Evolutionary conservation across 2,113 vertebrate species (phyloP).

Genomic region (Pachypanchax playfairii): DNA sequence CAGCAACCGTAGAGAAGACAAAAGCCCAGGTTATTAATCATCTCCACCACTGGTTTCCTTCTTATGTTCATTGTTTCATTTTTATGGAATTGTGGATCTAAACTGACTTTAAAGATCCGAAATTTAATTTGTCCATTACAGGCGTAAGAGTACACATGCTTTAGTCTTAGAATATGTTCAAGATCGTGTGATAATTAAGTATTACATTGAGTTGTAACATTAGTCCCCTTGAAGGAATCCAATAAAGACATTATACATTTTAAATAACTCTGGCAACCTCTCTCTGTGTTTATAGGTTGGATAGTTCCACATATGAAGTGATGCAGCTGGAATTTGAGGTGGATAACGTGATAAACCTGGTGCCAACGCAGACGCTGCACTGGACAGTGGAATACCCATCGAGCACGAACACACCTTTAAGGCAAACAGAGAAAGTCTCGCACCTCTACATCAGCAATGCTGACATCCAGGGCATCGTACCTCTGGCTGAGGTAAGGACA

Average conservation of each 20-base stretch:
- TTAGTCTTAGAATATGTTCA: background rate
- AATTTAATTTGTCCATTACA: too few species aligned
- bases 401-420: constrained; percentile 73
- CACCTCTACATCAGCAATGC: constrained; percentile 90
- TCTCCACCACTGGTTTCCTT: too few species aligned
- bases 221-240: background rate
- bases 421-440: constrained; percentile 73
- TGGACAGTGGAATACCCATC: constrained; percentile 91
- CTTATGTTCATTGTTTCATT: too few species aligned
- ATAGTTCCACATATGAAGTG: constrained; percentile 86
- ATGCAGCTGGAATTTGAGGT: constrained; percentile 93
- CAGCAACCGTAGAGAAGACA: too few species aligned
- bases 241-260: background rate
- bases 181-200: too few species aligned
- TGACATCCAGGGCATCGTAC: constrained; percentile 87
- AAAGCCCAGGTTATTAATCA: too few species aligned
- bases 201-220: background rate
- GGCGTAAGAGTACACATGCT: background rate
- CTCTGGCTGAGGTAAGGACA: constrained; percentile 86
- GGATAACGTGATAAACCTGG: constrained; percentile 85
- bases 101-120: too few species aligned
- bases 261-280: background rate
- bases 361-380: constrained; percentile 87
- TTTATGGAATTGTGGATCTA: too few species aligned
- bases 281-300: constrained; percentile 74